Evolutionary conservation across 2,888 invertebrate genomes (phyloP), one percentile per base, ranked within the genome.

Genomic region (Gymnosoma rotundatum): DNA sequence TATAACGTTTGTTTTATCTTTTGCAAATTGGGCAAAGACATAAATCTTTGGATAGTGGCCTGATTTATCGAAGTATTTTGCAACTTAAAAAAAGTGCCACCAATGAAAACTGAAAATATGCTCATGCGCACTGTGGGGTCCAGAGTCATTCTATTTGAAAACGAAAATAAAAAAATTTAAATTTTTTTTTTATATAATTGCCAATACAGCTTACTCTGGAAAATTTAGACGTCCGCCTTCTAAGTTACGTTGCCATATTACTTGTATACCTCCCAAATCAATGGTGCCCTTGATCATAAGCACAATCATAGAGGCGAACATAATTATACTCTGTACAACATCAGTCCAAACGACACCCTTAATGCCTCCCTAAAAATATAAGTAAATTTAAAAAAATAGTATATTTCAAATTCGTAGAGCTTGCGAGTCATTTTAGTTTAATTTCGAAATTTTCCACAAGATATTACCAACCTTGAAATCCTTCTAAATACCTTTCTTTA

Each of bases 281-380:
- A 94, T 88, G 0, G 96, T 96, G 0, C 96, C 96, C 89, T 96
- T 96, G 20, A 96, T 91, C 54, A 95, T 94, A 0, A 96, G 95
- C 69, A 96, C 90, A 10, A 95, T 91, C 93, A 96, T 95, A 0
- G 96, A 94, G 0, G 95, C 95, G 85, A 95, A 94, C 96, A 96
- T 96, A 2, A 95, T 93, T 7, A 95, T 93, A 64, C 95, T 95
- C 92, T 96, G 96, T 63, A 96, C 94, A 6, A 96, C 96, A 89
- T 96, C 96, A 0, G 96, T 96, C 95, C 96, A 96, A 36, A 96
- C 95, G 0, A 96, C 96, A 18, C 96, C 96, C 92, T 95, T 95
- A 63, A 96, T 93, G 83, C 96, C 96, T 87, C 96, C 96, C 95
- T 95, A 70, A 18, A 14, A 12, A n/a, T 74, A 8, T n/a, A 58